Evolutionary conservation across 2,113 vertebrate species (phyloP), one percentile per base, ranked within the genome.

Genomic region (Lophura nycthemera): DNA sequence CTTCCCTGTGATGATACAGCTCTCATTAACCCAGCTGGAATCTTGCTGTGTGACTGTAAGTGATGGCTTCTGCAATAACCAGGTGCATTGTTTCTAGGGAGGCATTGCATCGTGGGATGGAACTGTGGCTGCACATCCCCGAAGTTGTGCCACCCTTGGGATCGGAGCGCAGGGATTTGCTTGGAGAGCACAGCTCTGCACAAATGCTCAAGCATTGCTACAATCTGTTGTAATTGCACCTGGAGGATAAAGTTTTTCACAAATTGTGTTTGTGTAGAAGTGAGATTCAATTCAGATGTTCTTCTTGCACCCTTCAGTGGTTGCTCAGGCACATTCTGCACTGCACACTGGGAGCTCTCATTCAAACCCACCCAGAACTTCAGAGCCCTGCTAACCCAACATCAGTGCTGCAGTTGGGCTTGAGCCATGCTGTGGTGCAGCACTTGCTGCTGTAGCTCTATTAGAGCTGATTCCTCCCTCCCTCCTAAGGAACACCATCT

Each of bases 301-400:
- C 57, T 45, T 73, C 57, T 29, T 40, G 29, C 57, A 5, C 11
- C 0, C 56, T 59, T 59, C 30, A 13, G 56, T 59, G 20, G 56
- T n/a, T 59, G 56, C 8, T 47, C 30, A 19, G 4, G 34, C 19
- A 1, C 34, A 0, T n/a, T 45, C 38, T 11, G 27, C 6, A 0
- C 74, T 29, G n/a, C 38, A 40, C n/a, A 17, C 18, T n/a, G 59
- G 48, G 40, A 72, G 18, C 4, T 1, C 40, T 47, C 47, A 12
- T 17, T n/a, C 75, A 15, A 40, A 57, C 11, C 1, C 18, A 0
- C 10, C 48, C 32, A 9, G 47, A 40, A 10, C 34, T 40, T 40
- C 5, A 27, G 56, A 38, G 84, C 14, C 2, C 4, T 3, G 13
- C 57, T 34, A 50, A 59, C 15, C 5, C 34, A 7, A 42, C 43